Base-by-base conservation (phyloP, 2,888 invertebrate species). In the Euproctis similis region DNA sequence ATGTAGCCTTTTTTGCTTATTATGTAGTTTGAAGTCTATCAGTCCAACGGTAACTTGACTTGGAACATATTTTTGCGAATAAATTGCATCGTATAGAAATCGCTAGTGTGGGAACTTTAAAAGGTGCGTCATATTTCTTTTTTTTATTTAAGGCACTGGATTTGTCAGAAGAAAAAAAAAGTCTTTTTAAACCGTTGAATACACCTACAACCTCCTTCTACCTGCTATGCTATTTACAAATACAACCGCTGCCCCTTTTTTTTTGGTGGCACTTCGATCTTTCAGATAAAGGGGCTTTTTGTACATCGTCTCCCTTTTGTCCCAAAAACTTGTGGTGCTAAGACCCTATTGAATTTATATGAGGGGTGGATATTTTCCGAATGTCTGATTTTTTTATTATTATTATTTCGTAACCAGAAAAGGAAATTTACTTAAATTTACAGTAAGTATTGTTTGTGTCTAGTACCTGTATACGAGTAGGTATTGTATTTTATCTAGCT, bases 191-290 rank as follows among this genome's bases (percentile, higher is more conserved):
- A 65, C 57, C 55, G 58, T 58, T 71, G 70, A 71, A 76, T 76
- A 71, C 78, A 76, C 80, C 78, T 76, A 81, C 77, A 74, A 80
- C 65, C 71, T 59, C 72, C 80, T 82, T 82, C 80, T 82, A 82
- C 82, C 82, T 82, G 82, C 76, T 46, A 55, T 62, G 64, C n/a
- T 69, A 72, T 81, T 80, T 77, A 81, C 74, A 69, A 77, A 77
- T 72, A 73, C 66, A 71, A 74, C 72, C 67, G 65, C 67, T 68
- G 62, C 56, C 24, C 66, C n/a, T n/a, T n/a, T n/a, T n/a, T n/a
- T 73, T 73, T 75, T 76, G 76, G 59, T 66, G 41, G 58, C 53
- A 53, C 54, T 62, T 41, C 45, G 61, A 49, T 48, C 52, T 53
- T 16, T 5, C 53, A 59, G 60, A 75, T 69, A 76, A 73, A 68